Evolutionary conservation across 2,888 invertebrate species (phyloP).

Genomic region (Taenaris catops): DNA sequence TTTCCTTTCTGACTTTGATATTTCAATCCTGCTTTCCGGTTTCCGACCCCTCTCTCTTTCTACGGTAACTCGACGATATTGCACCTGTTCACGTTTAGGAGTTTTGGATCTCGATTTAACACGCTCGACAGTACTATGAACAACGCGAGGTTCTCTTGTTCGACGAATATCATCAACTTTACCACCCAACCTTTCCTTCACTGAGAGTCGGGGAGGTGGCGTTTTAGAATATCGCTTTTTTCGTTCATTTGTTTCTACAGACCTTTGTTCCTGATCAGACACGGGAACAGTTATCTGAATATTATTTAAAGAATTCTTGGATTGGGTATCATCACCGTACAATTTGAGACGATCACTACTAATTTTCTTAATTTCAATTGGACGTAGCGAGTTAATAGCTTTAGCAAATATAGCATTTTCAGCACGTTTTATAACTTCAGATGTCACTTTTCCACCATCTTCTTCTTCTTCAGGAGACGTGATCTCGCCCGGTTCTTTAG

Average conservation of each 20-base stretch:
- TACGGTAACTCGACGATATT: conserved; percentile 73
- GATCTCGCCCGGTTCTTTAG: conserved; percentile 68
- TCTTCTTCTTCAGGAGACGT: conserved; percentile 70
- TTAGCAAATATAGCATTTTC: conserved; percentile 96
- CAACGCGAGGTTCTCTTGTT: conserved; percentile 71
- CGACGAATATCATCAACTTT: conserved; percentile 83
- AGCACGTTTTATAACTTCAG: conserved; percentile 93
- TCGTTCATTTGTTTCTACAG: conserved; percentile 68
- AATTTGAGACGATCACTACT: conserved; percentile 84
- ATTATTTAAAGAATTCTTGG: conserved; percentile 61
- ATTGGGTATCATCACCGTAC: conserved; percentile 72
- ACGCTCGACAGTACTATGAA: conserved; percentile 76
- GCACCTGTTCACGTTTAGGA: conserved; percentile 59
- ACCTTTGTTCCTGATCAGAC: conserved; percentile 56
- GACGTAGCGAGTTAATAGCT: conserved; percentile 89
- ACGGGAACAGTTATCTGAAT: conserved; percentile 79
- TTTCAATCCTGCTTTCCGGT: conserved; percentile 43
- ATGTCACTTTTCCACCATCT: conserved; percentile 86
- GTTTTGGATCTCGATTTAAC: conserved; percentile 77
- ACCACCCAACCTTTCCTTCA: conserved; percentile 89
- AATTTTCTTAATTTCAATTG: conserved; percentile 87
- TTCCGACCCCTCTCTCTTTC: conserved; percentile 63
- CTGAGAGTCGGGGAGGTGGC: conserved; percentile 84
- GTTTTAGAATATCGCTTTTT: conserved; percentile 63
- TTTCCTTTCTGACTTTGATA: conserved; percentile 45